Evolutionary conservation across 2,888 invertebrate genomes (phyloP), one percentile per base, ranked within the genome.

Genomic region (Phorcus lineatus): DNA sequence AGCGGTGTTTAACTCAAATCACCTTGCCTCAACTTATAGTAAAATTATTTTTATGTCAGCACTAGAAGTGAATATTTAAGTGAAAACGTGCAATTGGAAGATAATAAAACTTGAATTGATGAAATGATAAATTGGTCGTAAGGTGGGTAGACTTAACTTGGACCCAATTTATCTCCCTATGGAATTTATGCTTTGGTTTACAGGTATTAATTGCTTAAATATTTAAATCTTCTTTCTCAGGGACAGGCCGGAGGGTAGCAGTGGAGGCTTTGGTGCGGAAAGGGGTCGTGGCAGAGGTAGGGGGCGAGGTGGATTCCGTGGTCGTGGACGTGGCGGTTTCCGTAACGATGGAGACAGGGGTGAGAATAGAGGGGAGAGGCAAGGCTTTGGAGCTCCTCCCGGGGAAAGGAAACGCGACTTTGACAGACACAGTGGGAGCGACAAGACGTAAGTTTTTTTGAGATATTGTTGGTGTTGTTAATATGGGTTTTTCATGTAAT

Each of bases 371-470:
- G 82, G 88, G 40, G 85, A 88, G 52, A 76, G 88, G 55, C 86
- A 87, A 53, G 83, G 88, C 19, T 78, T 85, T 76, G 85, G 87
- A n/a, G 90, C 96, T 96, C 95, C 95, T 24, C 89, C 89, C 85
- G 95, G 95, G 88, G 96, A 96, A 90, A 95, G 96, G 91, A 96
- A 97, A 86, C 97, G 98, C 75, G 98, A 98, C 94, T 98, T 97
- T 93, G 98, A 98, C 94, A 95, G 98, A 88, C 97, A 98, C 93
- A 98, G 98, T 90, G 98, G 98, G 88, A 97, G 97, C 83, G 98
- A 98, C 93, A 97, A 97, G 94, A 98, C 97, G 96, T 96, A 94
- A 93, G 94, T 94, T 85, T 86, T 57, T n/a, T 53, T 52, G n/a
- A 77, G 13, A 47, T 47, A 1, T 6, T 52, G 22, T 70, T 74